Evolutionary conservation across 2,113 vertebrate genomes (phyloP).

Genomic region (Madoqua kirkii): DNA sequence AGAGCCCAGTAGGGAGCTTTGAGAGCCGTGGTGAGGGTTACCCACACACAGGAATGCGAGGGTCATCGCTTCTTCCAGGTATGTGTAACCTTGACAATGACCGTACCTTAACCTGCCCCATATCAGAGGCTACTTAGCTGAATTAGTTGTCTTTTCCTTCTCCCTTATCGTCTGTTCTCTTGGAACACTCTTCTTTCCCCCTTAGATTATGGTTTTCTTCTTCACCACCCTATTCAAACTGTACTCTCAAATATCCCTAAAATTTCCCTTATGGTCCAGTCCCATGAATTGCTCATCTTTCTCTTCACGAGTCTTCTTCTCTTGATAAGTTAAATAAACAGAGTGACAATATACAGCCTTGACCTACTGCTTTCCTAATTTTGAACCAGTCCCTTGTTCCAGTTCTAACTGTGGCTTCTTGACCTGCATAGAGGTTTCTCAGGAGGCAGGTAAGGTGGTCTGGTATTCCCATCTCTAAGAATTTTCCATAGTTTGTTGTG

Average conservation of each 20-base stretch:
- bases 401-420: background rate
- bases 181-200: background rate
- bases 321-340: background rate
- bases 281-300: background rate
- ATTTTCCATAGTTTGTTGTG: background rate
- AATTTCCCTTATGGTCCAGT: background rate
- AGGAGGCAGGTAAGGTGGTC: background rate
- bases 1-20: background rate
- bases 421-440: background rate
- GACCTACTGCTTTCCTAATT: background rate
- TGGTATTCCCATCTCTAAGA: background rate
- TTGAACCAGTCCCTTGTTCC: background rate
- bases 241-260: background rate
- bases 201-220: background rate
- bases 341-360: background rate
- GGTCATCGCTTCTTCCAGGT: background rate
- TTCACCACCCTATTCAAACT: background rate
- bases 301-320: background rate
- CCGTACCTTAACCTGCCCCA: no score
- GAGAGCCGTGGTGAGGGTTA: background rate
- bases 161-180: background rate
- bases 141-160: background rate
- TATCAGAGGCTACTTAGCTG: background rate
- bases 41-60: background rate
- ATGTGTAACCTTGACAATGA: background rate